These are phyloP conservation scores for Synaphobranchus kaupii DNA, from an alignment of 2,797 vertebrate species.

Conservation along the genomic window DNA sequence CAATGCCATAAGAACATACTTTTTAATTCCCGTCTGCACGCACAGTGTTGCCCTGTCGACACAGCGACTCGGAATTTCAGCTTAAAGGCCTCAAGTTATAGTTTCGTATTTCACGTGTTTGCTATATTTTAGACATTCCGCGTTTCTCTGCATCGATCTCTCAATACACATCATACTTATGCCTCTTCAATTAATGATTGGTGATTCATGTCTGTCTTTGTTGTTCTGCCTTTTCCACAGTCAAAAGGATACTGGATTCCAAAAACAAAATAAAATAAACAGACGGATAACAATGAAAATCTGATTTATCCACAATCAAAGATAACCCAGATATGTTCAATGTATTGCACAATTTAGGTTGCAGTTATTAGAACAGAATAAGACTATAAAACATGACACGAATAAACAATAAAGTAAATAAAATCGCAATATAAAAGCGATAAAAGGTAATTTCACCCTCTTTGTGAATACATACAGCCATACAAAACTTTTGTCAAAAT, in stretches of 20 bases:
- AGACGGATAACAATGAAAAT: background rate
- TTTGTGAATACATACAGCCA: too few species aligned
- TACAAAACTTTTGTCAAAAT: too few species aligned
- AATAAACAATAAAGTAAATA: background rate
- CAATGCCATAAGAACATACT: background rate
- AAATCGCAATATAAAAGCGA: background rate
- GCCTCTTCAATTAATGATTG: too few species aligned
- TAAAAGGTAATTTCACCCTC: too few species aligned
- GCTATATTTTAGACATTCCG: background rate
- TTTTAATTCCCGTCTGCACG: background rate
- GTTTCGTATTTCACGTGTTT: background rate
- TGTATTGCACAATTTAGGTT: background rate
- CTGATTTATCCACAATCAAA: background rate
- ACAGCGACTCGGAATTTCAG: background rate
- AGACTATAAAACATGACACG: background rate
- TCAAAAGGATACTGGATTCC: background rate
- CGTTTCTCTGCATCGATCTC: background rate
- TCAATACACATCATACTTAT: too few species aligned
- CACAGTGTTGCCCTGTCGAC: background rate
- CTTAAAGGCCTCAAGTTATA: background rate
- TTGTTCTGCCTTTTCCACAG: background rate
- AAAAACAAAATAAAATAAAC: background rate
- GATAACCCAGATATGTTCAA: background rate
- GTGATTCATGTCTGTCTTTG: too few species aligned
- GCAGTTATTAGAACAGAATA: background rate